Base-by-base conservation (phyloP, 2,113 vertebrate genomes). In the Craseonycteris thonglongyai region DNA sequence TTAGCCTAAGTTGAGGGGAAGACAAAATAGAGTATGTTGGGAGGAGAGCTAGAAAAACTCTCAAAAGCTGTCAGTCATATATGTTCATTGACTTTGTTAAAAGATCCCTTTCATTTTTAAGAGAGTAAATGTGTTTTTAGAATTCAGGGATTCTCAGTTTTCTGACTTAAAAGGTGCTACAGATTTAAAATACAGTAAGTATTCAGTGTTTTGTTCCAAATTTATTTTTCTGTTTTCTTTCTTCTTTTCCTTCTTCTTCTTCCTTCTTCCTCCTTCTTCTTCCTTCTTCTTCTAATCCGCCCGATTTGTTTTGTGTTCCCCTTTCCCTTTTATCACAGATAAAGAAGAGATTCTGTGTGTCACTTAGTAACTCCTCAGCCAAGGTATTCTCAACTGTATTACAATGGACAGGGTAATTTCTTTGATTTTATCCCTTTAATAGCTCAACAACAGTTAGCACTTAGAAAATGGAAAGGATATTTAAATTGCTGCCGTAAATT, bases 381-480 rank as follows among this genome's bases (percentile, higher is more conserved):
- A 56, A 61, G 7, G 12, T 54, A 79, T 59, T 3, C 42, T 68
- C 45, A 75, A 21, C 21, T n/a, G 24, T 59, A 82, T 88, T 38
- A 58, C 7, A 74, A 35, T 3, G 38, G 78, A 83, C 61, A 91
- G n/a, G 16, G 16, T 79, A 92, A 74, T 90, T 84, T 72, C 79
- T 58, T 71, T 49, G 24, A 79, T 59, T 83, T 97, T 7, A 38
- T 13, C 38, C 87, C 5, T 40, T 84, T 83, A 75, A 75, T 71
- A 82, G 24, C 51, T 49, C 3, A 45, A 72, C 24, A 10, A 69
- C n/a, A 80, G n/a, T 86, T 75, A 71, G 30, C 84, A 80, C 87
- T 95, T 66, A 21, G 49, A 72, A 96, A 94, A 83, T 47, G 91
- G 19, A 58, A 85, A 95, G 35, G 51, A 47, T 90, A 84, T 61